phyloP scores from a whole-genome alignment of 2,797 vertebrate species.

The Hybognathus amarus region DNA sequence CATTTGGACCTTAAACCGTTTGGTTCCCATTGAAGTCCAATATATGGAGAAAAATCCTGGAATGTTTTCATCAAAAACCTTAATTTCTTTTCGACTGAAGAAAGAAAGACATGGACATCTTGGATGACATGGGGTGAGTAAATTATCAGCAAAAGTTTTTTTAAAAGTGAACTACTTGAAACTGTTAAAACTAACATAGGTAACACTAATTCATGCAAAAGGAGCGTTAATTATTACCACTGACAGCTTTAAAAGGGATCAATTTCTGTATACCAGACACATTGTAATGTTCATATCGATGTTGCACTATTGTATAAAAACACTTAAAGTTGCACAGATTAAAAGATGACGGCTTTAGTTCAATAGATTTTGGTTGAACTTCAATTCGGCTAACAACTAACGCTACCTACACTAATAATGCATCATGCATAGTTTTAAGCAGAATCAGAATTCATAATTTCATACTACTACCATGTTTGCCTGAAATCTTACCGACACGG shows the following conservation, averaged over 20 bases:
- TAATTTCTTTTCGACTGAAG: no score
- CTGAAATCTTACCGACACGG: conserved; percentile 88
- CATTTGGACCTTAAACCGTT: no score
- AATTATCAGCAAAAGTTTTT: no score
- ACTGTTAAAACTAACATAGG: neutral
- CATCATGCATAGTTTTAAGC: neutral
- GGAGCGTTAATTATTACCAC: neutral
- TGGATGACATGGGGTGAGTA: no score
- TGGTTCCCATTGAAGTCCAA: no score
- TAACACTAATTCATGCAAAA: neutral
- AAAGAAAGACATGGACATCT: no score
- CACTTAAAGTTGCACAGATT: neutral
- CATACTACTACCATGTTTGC: neutral
- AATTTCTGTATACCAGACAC: neutral
- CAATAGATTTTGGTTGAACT: neutral
- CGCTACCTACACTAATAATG: neutral
- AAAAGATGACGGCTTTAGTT: neutral
- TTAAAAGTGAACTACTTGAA: no score
- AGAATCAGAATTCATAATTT: neutral
- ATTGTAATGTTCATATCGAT: neutral
- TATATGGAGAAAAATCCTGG: no score
- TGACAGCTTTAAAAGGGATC: neutral
- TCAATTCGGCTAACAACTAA: neutral
- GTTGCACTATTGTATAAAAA: neutral
- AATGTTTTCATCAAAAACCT: no score